Base-by-base conservation (phyloP, 2,888 invertebrate species). In the Drosophila suboccidentalis region DNA sequence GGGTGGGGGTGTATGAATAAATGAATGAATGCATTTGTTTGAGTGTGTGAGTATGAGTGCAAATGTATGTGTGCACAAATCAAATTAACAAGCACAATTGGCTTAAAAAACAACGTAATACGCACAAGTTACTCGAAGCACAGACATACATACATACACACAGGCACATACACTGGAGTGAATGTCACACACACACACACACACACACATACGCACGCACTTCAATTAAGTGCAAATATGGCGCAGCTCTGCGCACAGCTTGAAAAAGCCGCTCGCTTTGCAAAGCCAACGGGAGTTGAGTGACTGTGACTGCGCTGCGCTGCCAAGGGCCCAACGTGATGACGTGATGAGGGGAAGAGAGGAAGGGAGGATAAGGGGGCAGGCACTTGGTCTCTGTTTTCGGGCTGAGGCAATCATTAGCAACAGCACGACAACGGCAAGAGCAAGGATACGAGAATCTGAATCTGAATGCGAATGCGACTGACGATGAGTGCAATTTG, bases 151-250 rank as follows among this genome's bases (percentile, higher is more conserved):
- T 59, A 64, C 58, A 47, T 46, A 36, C 54, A 61, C 57, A 36
- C 60, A 75, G 22, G 41, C 34, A 49, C 67, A 60, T 22, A 44
- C 61, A 57, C 50, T 44, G 34, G 55, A 47, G 44, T 43, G 59
- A 67, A 54, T 54, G 55, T 54, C 51, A 49, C 61, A 64, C 49
- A 49, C 58, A 43, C 43, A 50, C 50, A 59, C 57, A 61, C 49
- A 49, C 54, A 43, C 53, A 53, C 43, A 59, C 57, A 68, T 8
- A 58, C 46, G 36, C 75, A 78, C 63, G 70, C 89, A 78, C 89
- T 90, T 90, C 80, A 90, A 90, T 87, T 90, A 89, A 80, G 86
- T 87, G 87, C 82, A 87, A 90, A 85, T 85, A 90, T 89, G 90
- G 90, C 86, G 84, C 83, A 87, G 82, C n/a, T 79, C 79, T 71